Evolutionary conservation across 2,797 vertebrate species (phyloP).

Genomic region (Spea hammondii): DNA sequence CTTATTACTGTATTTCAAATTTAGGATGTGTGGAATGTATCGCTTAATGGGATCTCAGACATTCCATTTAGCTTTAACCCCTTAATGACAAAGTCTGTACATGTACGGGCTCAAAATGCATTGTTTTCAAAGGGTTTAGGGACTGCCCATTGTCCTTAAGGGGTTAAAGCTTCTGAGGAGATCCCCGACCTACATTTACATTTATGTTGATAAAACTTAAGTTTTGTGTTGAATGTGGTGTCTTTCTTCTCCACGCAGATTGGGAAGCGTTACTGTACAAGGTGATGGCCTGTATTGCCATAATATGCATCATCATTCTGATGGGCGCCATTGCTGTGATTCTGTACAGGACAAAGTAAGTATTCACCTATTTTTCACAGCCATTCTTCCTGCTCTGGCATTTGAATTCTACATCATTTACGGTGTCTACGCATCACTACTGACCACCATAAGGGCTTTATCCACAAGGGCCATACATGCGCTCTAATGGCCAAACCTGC

Average conservation of each 20-base stretch:
- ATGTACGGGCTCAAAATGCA: too few relatives aligned
- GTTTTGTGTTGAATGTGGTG: not conserved
- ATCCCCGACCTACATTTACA: too few relatives aligned
- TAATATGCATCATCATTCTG: slow-evolving; percentile 5
- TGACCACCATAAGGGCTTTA: too few relatives aligned
- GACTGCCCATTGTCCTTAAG: too few relatives aligned
- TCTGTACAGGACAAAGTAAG: slow-evolving; percentile 19
- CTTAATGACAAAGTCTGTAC: too few relatives aligned
- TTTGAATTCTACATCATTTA: too few relatives aligned
- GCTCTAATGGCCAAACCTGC: too few relatives aligned
- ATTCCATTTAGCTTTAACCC: not conserved
- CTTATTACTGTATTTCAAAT: not conserved
- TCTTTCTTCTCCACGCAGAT: not conserved
- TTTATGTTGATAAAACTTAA: too few relatives aligned
- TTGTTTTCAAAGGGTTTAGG: too few relatives aligned
- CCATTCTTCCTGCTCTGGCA: not conserved
- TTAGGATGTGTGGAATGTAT: not conserved
- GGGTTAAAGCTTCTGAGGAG: too few relatives aligned
- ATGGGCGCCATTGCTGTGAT: not conserved
- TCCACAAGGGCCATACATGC: too few relatives aligned
- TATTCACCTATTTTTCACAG: not conserved
- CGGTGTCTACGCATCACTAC: too few relatives aligned
- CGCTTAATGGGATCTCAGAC: not conserved
- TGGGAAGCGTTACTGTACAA: not conserved
- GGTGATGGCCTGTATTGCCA: not conserved